Percentiles rank a stretch among this genome's conserved stretches.
Conservation (phyloP, 1,140 invertebrate species). For the Luehdorfia chinensis region DNA sequence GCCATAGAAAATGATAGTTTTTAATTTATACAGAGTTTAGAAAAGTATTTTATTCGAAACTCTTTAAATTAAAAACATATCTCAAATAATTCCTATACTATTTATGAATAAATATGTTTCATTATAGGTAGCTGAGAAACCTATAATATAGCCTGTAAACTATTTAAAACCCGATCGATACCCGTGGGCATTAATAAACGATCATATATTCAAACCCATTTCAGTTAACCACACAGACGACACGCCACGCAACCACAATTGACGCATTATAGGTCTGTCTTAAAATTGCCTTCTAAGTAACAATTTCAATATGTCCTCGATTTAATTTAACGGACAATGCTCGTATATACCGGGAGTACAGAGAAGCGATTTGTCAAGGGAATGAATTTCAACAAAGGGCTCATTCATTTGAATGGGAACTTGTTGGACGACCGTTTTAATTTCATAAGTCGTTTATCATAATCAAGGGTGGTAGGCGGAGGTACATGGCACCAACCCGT, state of each 20-base stretch:
- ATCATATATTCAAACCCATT: conserved; percentile 48
- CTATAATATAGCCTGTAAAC: conserved; percentile 5
- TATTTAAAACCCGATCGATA: conserved; percentile 37
- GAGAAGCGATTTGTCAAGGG: conserved; percentile 69
- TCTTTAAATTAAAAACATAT: too few relatives aligned
- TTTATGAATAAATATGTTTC: too few relatives aligned
- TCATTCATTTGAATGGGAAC: conserved; percentile 72
- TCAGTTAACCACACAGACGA: conserved; percentile 40
- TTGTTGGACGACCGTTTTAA: conserved; percentile 74
- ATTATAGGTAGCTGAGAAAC: not conserved
- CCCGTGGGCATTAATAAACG: conserved; percentile 20
- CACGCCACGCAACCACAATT: conserved; percentile 53
- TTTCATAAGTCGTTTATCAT: conserved; percentile 77
- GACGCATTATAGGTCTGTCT: conserved; percentile 62
- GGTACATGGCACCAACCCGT: conserved; percentile 53
- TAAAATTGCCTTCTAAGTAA: conserved; percentile 59
- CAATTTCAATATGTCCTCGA: conserved; percentile 58
- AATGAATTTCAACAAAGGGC: conserved; percentile 73
- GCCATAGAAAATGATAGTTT: too few relatives aligned
- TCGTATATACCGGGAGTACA: conserved; percentile 48
- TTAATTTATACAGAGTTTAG: too few relatives aligned
- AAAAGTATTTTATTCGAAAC: too few relatives aligned
- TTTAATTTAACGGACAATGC: conserved; percentile 66
- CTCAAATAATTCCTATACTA: too few relatives aligned
- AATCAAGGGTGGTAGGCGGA: conserved; percentile 55